Conservation (phyloP, 2,797 vertebrate genomes). For the Cryptoprocta ferox region DNA sequence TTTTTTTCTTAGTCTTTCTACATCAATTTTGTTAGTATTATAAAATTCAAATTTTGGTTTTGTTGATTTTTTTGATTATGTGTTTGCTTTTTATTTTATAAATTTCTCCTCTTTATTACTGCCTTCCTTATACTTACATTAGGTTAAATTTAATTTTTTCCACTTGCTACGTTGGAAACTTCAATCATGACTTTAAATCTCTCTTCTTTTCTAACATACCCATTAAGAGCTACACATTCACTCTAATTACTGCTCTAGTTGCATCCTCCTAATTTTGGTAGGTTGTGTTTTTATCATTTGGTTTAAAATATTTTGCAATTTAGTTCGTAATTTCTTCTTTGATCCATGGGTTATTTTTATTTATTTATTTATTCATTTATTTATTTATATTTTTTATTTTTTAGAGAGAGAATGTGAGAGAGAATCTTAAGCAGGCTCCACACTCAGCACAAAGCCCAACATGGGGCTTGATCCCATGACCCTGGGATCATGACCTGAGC, state of each 20-base stretch:
- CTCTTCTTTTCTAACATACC: background rate
- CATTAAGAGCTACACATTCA: background rate
- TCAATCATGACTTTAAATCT: background rate
- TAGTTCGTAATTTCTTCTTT: background rate
- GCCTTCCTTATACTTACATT: background rate
- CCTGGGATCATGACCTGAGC: too few species aligned
- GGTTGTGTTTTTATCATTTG: background rate
- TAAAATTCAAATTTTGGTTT: background rate
- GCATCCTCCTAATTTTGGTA: background rate
- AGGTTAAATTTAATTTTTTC: background rate
- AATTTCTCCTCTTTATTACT: background rate
- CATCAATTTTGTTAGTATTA: background rate
- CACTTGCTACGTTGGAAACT: background rate
- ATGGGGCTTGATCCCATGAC: too few species aligned
- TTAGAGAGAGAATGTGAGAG: too few species aligned
- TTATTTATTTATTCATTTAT: background rate
- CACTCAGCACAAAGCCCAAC: too few species aligned
- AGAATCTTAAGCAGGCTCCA: too few species aligned
- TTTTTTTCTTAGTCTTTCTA: background rate
- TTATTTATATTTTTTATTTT: too few species aligned
- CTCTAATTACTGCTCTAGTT: background rate
- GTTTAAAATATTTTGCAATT: constrained; percentile 26
- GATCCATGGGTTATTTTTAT: background rate
- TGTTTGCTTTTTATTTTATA: background rate
- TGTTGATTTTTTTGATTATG: background rate